Conservation (phyloP, 2,888 invertebrate genomes). For the Prosapia bicincta region DNA sequence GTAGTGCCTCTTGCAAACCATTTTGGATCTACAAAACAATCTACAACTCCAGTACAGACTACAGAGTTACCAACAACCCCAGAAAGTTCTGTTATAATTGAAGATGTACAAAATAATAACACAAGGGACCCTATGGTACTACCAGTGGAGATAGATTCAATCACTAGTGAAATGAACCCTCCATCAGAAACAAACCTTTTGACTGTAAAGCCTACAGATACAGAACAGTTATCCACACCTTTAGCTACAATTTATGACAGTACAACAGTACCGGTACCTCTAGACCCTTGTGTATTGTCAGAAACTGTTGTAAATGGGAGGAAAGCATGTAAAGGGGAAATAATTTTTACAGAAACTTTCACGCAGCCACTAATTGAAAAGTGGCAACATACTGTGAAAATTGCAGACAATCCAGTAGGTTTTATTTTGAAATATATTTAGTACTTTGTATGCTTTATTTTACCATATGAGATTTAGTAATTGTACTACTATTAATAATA, state of each 20-base stretch:
- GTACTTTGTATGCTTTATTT: too few species aligned
- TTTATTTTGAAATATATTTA: too few species aligned
- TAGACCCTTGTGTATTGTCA: not conserved
- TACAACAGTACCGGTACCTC: not conserved
- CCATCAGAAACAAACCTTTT: too few species aligned
- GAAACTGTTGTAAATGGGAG: constrained; percentile 13
- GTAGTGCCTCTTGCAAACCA: not conserved
- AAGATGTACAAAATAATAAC: not conserved
- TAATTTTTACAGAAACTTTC: constrained; percentile 14
- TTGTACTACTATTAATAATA: too few species aligned
- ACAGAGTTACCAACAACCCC: not conserved
- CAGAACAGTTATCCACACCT: not conserved
- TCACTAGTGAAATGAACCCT: too few species aligned
- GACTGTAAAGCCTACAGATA: too few species aligned
- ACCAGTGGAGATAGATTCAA: too few species aligned
- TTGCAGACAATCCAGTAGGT: constrained; percentile 31
- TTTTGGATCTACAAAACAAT: not conserved
- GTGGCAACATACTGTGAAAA: constrained; percentile 34
- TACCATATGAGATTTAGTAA: too few species aligned
- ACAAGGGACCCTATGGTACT: too few species aligned
- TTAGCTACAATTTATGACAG: too few species aligned
- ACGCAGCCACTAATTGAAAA: not conserved
- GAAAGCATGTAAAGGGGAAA: constrained; percentile 8
- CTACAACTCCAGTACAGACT: not conserved
- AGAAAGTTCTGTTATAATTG: not conserved